Percentiles rank a stretch among this genome's conserved stretches.
These are phyloP conservation scores for Ophioninae sp. DNA, from an alignment of 2,888 invertebrate genomes.

Conservation along the genomic window DNA sequence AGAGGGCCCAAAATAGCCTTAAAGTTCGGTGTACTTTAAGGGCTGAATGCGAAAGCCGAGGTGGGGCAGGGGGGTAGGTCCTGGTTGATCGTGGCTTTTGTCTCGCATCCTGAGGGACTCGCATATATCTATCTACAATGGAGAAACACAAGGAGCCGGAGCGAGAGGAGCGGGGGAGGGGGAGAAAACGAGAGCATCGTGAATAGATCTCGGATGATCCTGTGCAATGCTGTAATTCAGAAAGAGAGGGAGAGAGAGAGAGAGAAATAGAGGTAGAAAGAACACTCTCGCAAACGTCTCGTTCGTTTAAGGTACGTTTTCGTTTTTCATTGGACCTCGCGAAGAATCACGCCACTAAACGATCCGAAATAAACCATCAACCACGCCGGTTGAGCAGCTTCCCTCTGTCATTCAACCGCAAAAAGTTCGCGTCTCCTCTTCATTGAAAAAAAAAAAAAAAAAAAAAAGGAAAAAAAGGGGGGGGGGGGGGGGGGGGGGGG, in stretches of 20 bases:
- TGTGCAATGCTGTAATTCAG: slow-evolving; percentile 77
- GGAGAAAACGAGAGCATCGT: slow-evolving; percentile 55
- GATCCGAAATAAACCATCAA: slow-evolving; percentile 53
- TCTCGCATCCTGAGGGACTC: slow-evolving; percentile 80
- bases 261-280: neutral
- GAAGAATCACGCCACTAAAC: slow-evolving; percentile 51
- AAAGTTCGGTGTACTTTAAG: slow-evolving; percentile 21
- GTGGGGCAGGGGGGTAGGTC: slow-evolving; percentile 70
- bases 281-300: slow-evolving; percentile 68
- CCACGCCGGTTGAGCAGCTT: slow-evolving; percentile 24
- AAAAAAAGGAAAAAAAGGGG: too few relatives aligned
- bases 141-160: slow-evolving; percentile 73
- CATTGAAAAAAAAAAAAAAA: neutral
- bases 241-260: slow-evolving; percentile 62
- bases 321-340: slow-evolving; percentile 39
- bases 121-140: slow-evolving; percentile 39
- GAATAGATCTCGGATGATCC: slow-evolving; percentile 81
- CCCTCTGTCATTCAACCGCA: slow-evolving; percentile 21
- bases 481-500: neutral
- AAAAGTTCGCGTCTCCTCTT: slow-evolving; percentile 2
- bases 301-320: slow-evolving; percentile 52
- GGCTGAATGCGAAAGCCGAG: slow-evolving; percentile 47
- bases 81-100: slow-evolving; percentile 80
- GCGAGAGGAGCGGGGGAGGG: neutral
- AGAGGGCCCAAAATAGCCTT: neutral